A percentile compares a stretch with the other conserved stretches of the same genome.
Evolutionary conservation across 2,113 vertebrate species (phyloP).

Genomic region (Chitala chitala): DNA sequence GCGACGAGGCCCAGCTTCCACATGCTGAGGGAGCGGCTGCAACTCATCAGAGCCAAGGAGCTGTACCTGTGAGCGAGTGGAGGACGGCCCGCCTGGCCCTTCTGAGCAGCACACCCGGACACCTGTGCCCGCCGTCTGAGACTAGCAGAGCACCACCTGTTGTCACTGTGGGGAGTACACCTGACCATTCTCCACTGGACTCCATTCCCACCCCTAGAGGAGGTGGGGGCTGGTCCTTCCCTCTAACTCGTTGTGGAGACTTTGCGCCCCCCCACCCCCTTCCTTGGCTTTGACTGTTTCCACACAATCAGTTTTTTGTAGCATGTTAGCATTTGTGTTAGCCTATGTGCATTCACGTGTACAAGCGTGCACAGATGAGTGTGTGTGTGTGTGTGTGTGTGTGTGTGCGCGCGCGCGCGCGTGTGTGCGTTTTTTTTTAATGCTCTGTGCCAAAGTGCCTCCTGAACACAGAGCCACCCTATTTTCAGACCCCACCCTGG

Average conservation of each 20-base stretch:
- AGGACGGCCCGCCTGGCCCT: slow-evolving; percentile 32
- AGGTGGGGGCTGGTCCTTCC: too few relatives aligned
- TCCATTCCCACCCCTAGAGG: too few relatives aligned
- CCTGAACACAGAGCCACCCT: slow-evolving; percentile 58
- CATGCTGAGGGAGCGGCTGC: slow-evolving; percentile 87
- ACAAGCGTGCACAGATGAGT: slow-evolving; percentile 29
- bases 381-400: slow-evolving; percentile 19
- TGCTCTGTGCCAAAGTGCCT: slow-evolving; percentile 63
- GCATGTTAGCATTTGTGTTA: too few relatives aligned
- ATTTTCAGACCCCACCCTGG: slow-evolving; percentile 60
- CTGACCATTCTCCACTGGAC: too few relatives aligned
- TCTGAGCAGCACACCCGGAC: slow-evolving; percentile 13
- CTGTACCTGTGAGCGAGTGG: slow-evolving; percentile 77
- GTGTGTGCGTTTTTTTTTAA: slow-evolving; percentile 39
- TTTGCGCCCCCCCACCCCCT: too few relatives aligned
- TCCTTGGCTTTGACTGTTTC: too few relatives aligned
- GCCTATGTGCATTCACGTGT: too few relatives aligned
- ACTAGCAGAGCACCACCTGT: background rate
- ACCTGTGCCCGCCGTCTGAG: background rate
- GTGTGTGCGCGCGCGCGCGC: slow-evolving; percentile 46
- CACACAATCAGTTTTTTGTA: too few relatives aligned
- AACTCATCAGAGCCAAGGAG: slow-evolving; percentile 87
- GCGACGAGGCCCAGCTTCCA: slow-evolving; percentile 78
- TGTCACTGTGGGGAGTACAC: slow-evolving; percentile 45
- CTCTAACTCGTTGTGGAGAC: too few relatives aligned